Evolutionary conservation across 2,797 vertebrate species (phyloP).

Genomic region (Loris lydekkerianus): DNA sequence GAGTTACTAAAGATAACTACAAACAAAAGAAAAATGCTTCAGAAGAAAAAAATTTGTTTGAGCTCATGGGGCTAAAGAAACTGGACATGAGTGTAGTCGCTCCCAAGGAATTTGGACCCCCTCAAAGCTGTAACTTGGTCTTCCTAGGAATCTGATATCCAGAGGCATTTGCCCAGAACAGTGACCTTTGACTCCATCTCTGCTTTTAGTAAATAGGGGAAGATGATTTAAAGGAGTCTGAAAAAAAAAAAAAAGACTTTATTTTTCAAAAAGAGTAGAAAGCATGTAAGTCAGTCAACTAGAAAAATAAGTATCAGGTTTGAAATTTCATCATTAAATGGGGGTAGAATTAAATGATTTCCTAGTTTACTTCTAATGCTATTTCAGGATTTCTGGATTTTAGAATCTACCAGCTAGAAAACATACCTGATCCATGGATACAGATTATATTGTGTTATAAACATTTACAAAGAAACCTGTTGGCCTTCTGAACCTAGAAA

Average conservation of each 20-base stretch:
- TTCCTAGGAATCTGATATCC: slow-evolving; percentile 60
- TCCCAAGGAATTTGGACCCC: slow-evolving; percentile 41
- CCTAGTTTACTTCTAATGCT: slow-evolving; percentile 32
- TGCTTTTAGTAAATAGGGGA: slow-evolving; percentile 72
- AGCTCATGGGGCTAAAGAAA: slow-evolving; percentile 51
- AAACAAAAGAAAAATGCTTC: background rate
- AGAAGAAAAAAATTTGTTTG: slow-evolving; percentile 34
- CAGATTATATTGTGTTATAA: background rate
- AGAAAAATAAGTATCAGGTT: slow-evolving; percentile 3
- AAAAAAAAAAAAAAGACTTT: background rate
- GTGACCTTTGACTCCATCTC: slow-evolving; percentile 63
- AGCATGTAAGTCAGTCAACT: slow-evolving; percentile 51
- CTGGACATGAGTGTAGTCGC: background rate
- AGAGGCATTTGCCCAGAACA: slow-evolving; percentile 49
- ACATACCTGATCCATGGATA: background rate
- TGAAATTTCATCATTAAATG: slow-evolving; percentile 74
- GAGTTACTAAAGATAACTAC: slow-evolving; percentile 42
- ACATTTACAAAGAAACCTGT: background rate
- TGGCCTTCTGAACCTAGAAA: background rate
- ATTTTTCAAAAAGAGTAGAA: slow-evolving; percentile 56
- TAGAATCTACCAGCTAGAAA: slow-evolving; percentile 6
- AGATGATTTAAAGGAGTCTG: slow-evolving; percentile 55
- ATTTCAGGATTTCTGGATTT: background rate
- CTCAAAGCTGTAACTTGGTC: slow-evolving; percentile 52
- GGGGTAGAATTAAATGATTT: background rate